Conservation (phyloP, 2,888 invertebrate species). For the Lithophane leautieri region DNA sequence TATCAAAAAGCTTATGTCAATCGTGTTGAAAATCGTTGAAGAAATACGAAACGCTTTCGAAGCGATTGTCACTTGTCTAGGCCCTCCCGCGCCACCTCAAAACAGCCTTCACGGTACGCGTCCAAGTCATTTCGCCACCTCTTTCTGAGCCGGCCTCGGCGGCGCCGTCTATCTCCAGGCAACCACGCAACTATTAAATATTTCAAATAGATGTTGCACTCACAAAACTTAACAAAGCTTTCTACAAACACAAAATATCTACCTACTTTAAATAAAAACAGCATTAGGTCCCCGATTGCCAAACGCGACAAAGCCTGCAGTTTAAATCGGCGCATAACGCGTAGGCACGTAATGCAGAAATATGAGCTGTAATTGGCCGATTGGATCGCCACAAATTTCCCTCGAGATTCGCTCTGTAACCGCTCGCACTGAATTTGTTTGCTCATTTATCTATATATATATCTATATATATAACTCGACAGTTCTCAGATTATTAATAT, state of each 20-base stretch:
- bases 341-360: constrained; percentile 70
- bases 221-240: neutral
- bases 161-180: too few species aligned
- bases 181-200: too few species aligned
- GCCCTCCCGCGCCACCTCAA: too few species aligned
- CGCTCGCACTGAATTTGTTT: constrained; percentile 67
- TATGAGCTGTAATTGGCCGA: constrained; percentile 70
- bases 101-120: too few species aligned
- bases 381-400: constrained; percentile 76
- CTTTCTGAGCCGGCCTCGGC: too few species aligned
- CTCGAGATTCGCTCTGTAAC: constrained; percentile 62
- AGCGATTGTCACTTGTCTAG: too few species aligned
- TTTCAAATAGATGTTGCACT: too few species aligned
- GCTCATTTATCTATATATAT: constrained; percentile 53
- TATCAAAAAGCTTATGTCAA: too few species aligned
- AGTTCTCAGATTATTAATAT: constrained; percentile 22
- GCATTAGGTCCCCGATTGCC: constrained; percentile 15
- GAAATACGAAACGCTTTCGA: too few species aligned
- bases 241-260: neutral
- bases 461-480: too few species aligned
- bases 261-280: neutral
- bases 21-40: too few species aligned
- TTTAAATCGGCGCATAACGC: constrained; percentile 31
- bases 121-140: too few species aligned
- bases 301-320: constrained; percentile 33